Conservation (phyloP, 2,113 vertebrate species). For the Lophochroa leadbeateri region DNA sequence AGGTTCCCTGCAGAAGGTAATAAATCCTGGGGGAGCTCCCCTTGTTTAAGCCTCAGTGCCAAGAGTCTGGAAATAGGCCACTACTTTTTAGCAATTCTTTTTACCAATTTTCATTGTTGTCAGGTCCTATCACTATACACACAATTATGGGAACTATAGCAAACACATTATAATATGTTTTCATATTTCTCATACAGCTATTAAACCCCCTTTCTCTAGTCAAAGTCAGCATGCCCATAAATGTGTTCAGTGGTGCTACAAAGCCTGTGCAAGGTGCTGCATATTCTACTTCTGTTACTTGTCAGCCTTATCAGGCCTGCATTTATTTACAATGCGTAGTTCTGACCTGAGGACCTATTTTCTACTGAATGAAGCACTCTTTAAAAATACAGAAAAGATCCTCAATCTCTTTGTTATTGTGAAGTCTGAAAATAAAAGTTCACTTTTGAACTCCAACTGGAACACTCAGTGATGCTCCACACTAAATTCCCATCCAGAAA, state of each 20-base stretch:
- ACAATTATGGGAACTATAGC: background rate
- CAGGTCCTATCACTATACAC: background rate
- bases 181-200: background rate
- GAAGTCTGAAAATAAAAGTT: slow-evolving; percentile 8
- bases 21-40: background rate
- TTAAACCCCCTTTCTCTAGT: background rate
- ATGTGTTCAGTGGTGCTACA: background rate
- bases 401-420: background rate
- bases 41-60: background rate
- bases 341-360: background rate
- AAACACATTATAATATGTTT: background rate
- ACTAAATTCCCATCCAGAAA: background rate
- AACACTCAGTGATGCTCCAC: background rate
- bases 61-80: background rate
- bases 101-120: background rate
- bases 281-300: background rate
- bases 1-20: background rate
- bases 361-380: background rate
- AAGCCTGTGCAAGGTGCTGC: background rate
- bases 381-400: background rate
- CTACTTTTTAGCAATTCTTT: background rate
- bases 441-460: background rate
- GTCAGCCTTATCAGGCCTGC: background rate
- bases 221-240: background rate
- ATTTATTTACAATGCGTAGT: background rate